Evolutionary conservation across 1,140 invertebrate species (phyloP).

Genomic region (Drosophila kepulauana): DNA sequence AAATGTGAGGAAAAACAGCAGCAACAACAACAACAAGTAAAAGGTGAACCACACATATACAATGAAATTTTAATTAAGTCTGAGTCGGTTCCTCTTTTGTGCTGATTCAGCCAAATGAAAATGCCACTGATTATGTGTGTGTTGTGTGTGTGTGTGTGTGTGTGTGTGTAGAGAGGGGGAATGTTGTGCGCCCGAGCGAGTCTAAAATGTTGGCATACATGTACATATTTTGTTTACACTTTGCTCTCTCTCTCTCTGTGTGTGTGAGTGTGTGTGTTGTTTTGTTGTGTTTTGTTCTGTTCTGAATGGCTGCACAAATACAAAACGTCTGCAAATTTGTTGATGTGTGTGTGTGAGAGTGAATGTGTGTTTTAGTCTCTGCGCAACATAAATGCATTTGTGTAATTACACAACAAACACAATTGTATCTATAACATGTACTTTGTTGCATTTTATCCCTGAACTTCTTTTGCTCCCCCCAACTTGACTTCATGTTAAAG

Average conservation of each 20-base stretch:
- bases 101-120: conserved; percentile 78
- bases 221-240: conserved; percentile 67
- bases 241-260: conserved; percentile 50
- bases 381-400: conserved; percentile 76
- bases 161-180: conserved; percentile 1
- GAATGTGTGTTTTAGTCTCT: conserved; percentile 33
- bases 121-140: conserved; percentile 73
- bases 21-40: conserved; percentile 36
- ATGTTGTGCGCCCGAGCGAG: conserved; percentile 52
- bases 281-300: conserved; percentile 62
- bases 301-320: conserved; percentile 80
- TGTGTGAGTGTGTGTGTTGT: conserved; percentile 47
- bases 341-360: conserved; percentile 41
- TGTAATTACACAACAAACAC: conserved; percentile 70
- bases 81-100: conserved; percentile 67
- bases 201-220: conserved; percentile 66
- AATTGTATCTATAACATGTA: conserved; percentile 54
- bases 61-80: conserved; percentile 82
- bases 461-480: conserved; percentile 1
- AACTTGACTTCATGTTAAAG: conserved; percentile 29
- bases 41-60: conserved; percentile 64
- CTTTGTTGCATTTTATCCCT: conserved; percentile 37
- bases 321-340: conserved; percentile 69
- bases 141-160: conserved; percentile 9
- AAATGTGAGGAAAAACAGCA: conserved; percentile 13